Evolutionary conservation across 1,140 invertebrate species (phyloP).

Genomic region (Eurytemora carolleeae): DNA sequence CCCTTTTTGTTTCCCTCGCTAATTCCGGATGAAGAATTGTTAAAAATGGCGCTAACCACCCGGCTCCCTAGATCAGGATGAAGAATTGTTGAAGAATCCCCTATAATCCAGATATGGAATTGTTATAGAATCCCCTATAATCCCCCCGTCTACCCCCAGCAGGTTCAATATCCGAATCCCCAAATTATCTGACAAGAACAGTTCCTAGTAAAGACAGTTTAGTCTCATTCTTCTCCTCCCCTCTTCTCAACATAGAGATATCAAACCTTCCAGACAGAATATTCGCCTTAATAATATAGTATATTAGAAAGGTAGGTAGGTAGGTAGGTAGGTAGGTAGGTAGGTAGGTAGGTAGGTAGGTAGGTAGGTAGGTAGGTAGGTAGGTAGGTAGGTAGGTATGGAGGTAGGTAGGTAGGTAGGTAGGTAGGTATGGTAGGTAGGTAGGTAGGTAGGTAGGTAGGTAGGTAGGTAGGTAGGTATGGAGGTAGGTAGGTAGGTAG

Average conservation of each 20-base stretch:
- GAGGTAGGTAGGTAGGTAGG: neutral
- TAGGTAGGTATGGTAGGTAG: neutral
- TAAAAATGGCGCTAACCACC: too few species aligned
- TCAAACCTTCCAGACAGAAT: neutral
- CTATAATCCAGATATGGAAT: conserved; percentile 4
- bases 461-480: neutral
- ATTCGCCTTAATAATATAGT: neutral
- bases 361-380: neutral
- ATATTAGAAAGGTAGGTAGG: conserved; percentile 9
- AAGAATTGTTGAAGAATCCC: neutral
- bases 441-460: neutral
- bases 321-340: neutral
- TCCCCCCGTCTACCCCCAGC: too few species aligned
- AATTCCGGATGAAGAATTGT: too few species aligned
- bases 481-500: neutral
- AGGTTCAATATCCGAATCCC: conserved; percentile 15
- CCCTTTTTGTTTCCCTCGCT: too few species aligned
- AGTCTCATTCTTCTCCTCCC: conserved; percentile 26
- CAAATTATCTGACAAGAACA: conserved; percentile 15
- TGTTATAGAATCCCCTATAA: too few species aligned
- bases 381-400: neutral
- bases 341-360: neutral
- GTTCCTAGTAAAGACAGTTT: conserved; percentile 20
- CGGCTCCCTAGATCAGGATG: too few species aligned
- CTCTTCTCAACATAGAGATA: conserved; percentile 27